phyloP scores from a whole-genome alignment of 2,888 invertebrate genomes.

The Harpalus rufipes region DNA sequence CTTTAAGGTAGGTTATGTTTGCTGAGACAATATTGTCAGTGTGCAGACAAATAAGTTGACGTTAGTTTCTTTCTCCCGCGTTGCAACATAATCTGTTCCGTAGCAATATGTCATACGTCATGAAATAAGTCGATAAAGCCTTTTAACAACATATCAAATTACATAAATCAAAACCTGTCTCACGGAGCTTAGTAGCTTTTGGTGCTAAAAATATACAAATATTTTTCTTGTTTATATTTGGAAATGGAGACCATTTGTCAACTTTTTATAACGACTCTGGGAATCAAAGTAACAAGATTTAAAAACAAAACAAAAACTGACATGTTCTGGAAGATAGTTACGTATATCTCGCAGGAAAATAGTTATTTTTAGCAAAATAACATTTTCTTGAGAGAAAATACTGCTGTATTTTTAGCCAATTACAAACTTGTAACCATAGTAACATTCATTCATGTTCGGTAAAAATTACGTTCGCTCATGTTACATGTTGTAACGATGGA shows the following conservation, averaged over 20 bases:
- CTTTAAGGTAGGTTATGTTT: background rate
- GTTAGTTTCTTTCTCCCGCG: background rate
- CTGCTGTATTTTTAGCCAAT: no score
- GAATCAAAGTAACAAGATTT: no score
- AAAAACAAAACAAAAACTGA: no score
- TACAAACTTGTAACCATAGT: no score
- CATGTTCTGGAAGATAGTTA: no score
- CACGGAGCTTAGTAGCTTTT: constrained; percentile 26
- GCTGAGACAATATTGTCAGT: constrained; percentile 15
- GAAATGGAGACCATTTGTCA: background rate
- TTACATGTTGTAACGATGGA: no score
- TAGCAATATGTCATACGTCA: constrained; percentile 2
- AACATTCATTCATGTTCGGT: no score
- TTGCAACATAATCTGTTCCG: constrained; percentile 46
- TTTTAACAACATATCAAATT: constrained; percentile 44
- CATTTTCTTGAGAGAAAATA: no score
- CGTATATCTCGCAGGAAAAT: no score
- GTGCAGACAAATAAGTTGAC: constrained; percentile 22
- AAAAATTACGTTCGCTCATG: no score
- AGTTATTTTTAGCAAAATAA: no score
- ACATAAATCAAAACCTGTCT: constrained; percentile 34
- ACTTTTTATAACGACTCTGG: background rate
- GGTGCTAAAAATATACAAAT: background rate
- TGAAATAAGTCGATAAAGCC: constrained; percentile 26
- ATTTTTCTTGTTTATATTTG: constrained; percentile 7